Evolutionary conservation across 2,113 vertebrate species (phyloP), one percentile per base, ranked within the genome.

Genomic region (Casuarius casuarius): DNA sequence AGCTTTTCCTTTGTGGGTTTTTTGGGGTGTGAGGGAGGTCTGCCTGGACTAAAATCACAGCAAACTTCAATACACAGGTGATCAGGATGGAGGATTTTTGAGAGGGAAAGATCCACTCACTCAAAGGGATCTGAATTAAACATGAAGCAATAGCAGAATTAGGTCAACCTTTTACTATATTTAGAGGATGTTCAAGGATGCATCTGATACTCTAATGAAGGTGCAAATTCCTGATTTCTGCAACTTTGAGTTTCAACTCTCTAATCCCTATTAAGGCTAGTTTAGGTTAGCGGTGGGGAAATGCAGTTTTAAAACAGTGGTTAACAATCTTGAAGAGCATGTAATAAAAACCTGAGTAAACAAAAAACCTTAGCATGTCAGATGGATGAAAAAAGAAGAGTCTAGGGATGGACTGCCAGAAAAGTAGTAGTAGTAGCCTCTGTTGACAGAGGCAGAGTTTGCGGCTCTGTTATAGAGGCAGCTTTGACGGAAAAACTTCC

Each of bases 101-200:
- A 12, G 25, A 15, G 15, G 0, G 15, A 31, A 54, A 38, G 35
- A 46, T 87, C 22, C 26, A 9, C 12, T 86, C 23, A 38, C 33
- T 82, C 42, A 70, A 29, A 78, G 29, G 35, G 84, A 73, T n/a
- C 40, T 92, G 89, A 93, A 95, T 95, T 95, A 93, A 95, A 96
- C 48, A 89, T 92, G 79, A 94, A 90, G 63, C 33, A 90, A 63
- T 66, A 95, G 71, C 89, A 94, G 87, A 94, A 91, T 91, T 52
- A 94, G 93, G 91, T 58, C 84, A 82, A 4, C 62, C 86, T 87
- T 92, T 66, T 71, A 26, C 90, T 95, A 56, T 92, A 87, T 93
- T 90, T 94, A 89, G 86, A 63, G 61, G 35, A 82, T 78, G 62
- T 82, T 94, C 1, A 12, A 87, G 52, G 62, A 56, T 72, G 62